Percentiles rank a stretch among this genome's conserved stretches.
Evolutionary conservation across 1,140 invertebrate genomes (phyloP).

Genomic region (Drosophila suzukii): DNA sequence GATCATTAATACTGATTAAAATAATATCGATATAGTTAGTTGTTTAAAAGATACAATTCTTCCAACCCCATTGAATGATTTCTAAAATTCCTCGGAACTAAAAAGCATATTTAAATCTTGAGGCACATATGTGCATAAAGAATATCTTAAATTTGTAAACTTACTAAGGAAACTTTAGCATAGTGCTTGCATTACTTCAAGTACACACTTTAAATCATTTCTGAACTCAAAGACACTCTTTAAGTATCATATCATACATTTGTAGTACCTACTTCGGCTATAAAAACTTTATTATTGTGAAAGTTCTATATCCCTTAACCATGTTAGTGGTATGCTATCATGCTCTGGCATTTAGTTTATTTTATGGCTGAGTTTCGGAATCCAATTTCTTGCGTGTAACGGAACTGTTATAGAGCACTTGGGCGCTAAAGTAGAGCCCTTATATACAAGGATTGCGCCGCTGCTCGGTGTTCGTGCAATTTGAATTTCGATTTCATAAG

Average conservation of each 20-base stretch:
- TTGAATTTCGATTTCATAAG: slow-evolving; percentile 66
- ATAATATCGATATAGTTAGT: too few relatives aligned
- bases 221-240: background rate
- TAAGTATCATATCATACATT: background rate
- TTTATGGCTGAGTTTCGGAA: background rate
- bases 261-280: background rate
- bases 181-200: background rate
- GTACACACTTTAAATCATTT: background rate
- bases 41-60: too few relatives aligned
- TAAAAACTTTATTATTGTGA: background rate
- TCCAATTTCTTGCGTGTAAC: slow-evolving; percentile 30
- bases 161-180: too few relatives aligned
- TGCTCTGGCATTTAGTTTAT: background rate
- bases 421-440: slow-evolving; percentile 27
- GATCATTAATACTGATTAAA: too few relatives aligned
- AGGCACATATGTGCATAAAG: too few relatives aligned
- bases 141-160: too few relatives aligned
- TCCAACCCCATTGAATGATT: too few relatives aligned
- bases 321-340: background rate
- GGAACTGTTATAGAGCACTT: slow-evolving; percentile 42
- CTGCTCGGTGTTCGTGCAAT: slow-evolving; percentile 11
- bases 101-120: too few relatives aligned
- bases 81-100: too few relatives aligned
- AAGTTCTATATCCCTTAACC: background rate
- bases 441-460: slow-evolving; percentile 26